These are phyloP conservation scores for Brachionus plicatilis DNA, from an alignment of 1,140 invertebrate genomes.

Conservation along the genomic window DNA sequence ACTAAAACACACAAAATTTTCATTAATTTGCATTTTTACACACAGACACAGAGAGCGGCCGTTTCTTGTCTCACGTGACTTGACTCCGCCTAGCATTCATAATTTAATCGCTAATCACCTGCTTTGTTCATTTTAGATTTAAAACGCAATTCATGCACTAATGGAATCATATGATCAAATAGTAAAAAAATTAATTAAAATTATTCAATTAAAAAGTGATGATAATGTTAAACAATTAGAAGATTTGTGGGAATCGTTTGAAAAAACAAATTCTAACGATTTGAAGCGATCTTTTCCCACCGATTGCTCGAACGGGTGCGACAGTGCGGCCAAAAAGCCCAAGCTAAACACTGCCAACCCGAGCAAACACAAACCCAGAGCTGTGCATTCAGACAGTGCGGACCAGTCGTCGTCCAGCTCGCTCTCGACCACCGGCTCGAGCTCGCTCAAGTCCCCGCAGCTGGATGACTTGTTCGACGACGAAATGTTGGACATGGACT, in stretches of 20 bases:
- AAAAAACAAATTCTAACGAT: background rate
- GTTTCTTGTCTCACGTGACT: too few relatives aligned
- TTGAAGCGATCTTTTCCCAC: background rate
- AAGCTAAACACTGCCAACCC: background rate
- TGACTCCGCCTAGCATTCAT: background rate
- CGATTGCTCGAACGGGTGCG: background rate
- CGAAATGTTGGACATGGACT: slow-evolving; percentile 5
- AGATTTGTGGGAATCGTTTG: slow-evolving; percentile 5
- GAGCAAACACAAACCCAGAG: background rate
- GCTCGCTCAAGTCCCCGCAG: background rate
- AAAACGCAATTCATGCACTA: background rate
- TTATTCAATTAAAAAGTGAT: slow-evolving; percentile 22
- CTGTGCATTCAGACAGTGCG: background rate
- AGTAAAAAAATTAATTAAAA: slow-evolving; percentile 36
- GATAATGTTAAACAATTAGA: slow-evolving; percentile 30
- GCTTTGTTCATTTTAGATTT: background rate
- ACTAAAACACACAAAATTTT: background rate
- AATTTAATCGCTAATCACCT: background rate
- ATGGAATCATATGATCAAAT: slow-evolving; percentile 33
- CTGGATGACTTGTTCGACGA: background rate
- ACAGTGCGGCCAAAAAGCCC: background rate
- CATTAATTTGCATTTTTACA: background rate
- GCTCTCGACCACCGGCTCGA: background rate
- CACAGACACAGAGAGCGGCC: too few relatives aligned
- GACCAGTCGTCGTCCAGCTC: background rate